Percentiles rank a stretch among this genome's conserved stretches.
These are phyloP conservation scores for Thecophora atra DNA, from an alignment of 2,888 invertebrate species.

Conservation along the genomic window DNA sequence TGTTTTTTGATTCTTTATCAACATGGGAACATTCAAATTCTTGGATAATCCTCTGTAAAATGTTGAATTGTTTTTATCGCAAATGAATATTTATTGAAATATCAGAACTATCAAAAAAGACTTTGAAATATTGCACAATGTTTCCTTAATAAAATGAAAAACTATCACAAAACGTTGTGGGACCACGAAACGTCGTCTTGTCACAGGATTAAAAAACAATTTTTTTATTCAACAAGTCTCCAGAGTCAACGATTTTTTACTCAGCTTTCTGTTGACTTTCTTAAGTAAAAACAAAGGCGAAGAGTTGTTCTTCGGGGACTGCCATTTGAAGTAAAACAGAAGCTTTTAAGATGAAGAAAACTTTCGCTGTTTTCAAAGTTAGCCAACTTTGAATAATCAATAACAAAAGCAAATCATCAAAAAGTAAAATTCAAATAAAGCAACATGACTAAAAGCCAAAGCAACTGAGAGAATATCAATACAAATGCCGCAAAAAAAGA, in stretches of 20 bases:
- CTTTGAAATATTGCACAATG: no score
- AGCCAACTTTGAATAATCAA: not conserved
- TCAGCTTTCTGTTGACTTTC: not conserved
- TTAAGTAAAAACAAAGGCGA: not conserved
- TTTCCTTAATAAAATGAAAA: not conserved
- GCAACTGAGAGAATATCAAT: not conserved
- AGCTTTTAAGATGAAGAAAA: constrained; percentile 22
- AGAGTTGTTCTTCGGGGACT: not conserved
- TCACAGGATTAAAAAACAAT: not conserved
- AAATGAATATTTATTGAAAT: no score
- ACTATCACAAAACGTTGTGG: not conserved
- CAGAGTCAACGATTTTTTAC: not conserved
- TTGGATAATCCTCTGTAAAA: no score
- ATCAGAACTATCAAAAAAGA: no score
- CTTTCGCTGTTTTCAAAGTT: not conserved
- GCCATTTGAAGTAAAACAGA: not conserved
- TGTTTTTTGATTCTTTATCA: no score
- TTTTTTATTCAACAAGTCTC: not conserved
- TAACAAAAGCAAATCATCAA: not conserved
- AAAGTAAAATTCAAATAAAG: not conserved
- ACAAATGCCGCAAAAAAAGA: no score
- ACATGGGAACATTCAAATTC: no score
- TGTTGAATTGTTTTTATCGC: no score
- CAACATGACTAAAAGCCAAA: not conserved
- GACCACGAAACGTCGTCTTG: not conserved